Percentiles rank a stretch among this genome's conserved stretches.
Conservation (phyloP, 92 coral and sea anemone genomes). For the Parazoanthus atlanticus region DNA sequence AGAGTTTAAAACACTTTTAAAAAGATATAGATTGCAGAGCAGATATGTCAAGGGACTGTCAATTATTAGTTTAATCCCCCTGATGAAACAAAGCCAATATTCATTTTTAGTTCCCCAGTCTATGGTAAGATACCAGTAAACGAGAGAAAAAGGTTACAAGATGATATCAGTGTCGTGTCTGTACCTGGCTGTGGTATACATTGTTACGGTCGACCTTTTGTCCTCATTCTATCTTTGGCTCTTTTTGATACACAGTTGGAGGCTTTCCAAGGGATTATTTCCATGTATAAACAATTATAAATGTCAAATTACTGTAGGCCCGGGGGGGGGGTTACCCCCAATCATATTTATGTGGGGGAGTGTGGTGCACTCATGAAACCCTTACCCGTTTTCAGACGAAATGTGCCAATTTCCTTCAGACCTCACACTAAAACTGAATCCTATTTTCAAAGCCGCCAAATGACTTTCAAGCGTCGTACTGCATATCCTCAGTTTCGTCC, state of each 20-base stretch:
- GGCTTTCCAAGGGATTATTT: background rate
- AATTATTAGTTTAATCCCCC: background rate
- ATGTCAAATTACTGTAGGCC: too few species aligned
- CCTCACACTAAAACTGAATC: too few species aligned
- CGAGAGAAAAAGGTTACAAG: background rate
- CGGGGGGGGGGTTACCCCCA: too few species aligned
- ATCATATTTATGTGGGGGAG: too few species aligned
- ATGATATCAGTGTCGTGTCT: background rate
- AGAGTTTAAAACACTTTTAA: background rate
- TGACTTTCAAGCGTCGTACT: too few species aligned
- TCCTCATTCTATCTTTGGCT: background rate
- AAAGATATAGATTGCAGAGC: background rate
- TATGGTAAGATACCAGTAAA: background rate
- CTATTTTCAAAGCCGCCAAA: too few species aligned
- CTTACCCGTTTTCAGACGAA: too few species aligned
- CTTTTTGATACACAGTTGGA: background rate
- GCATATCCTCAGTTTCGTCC: too few species aligned
- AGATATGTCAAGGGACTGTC: conserved; percentile 1
- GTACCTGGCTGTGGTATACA: too few species aligned
- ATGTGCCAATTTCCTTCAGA: too few species aligned
- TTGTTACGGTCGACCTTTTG: background rate
- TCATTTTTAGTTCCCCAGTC: background rate
- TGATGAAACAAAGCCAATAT: background rate
- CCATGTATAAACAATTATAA: too few species aligned
- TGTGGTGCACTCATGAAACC: too few species aligned